Evolutionary conservation across 2,888 invertebrate genomes (phyloP).

Genomic region (Diabrotica balteata): DNA sequence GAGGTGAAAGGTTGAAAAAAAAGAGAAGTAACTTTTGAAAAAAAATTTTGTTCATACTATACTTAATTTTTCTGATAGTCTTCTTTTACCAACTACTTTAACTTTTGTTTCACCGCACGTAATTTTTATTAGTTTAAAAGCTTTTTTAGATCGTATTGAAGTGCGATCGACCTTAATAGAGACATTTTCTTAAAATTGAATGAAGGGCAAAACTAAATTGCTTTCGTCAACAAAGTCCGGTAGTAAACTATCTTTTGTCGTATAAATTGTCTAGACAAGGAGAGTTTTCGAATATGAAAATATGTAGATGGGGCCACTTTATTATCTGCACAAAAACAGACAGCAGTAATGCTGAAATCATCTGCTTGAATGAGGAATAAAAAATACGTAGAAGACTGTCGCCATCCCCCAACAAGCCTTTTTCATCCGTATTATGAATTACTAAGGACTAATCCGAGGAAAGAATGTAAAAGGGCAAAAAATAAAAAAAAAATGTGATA

Average conservation of each 20-base stretch:
- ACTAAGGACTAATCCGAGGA: conserved; percentile 1
- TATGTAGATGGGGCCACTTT: conserved; percentile 20
- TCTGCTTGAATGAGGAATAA: conserved; percentile 13
- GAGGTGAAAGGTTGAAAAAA: too few species aligned
- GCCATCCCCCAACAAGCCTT: conserved; percentile 9
- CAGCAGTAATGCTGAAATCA: conserved; percentile 20
- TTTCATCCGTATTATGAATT: conserved; percentile 6
- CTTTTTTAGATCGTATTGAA: too few species aligned
- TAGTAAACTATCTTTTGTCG: conserved; percentile 17
- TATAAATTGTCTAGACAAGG: conserved; percentile 21
- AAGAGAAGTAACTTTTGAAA: too few species aligned
- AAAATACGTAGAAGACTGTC: conserved; percentile 10
- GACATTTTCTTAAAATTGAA: too few species aligned
- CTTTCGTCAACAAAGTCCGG: background rate
- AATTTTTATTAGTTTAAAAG: too few species aligned
- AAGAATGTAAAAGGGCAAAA: conserved; percentile 2
- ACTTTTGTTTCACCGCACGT: too few species aligned
- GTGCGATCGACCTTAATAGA: too few species aligned
- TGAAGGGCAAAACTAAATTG: background rate
- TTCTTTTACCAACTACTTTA: too few species aligned
- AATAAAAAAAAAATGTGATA: background rate
- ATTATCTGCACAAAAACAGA: conserved; percentile 17
- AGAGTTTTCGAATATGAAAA: conserved; percentile 17
- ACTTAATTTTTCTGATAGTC: too few species aligned
- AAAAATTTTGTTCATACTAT: too few species aligned